Base-by-base conservation (phyloP, 2,797 vertebrate genomes). In the Molossus alvarezi region DNA sequence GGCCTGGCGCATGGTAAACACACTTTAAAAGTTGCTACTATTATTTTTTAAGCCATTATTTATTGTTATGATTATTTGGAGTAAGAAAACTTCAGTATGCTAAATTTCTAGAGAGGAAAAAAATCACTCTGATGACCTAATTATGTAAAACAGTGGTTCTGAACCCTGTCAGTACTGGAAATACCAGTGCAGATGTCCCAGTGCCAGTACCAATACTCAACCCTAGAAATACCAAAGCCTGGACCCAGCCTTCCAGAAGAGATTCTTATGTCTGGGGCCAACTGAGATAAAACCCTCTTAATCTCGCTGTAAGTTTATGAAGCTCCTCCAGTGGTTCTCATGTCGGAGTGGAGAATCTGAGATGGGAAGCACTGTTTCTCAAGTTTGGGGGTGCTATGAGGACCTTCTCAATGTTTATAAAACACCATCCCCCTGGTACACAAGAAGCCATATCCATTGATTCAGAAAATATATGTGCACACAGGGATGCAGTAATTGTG, bases 291-390 rank as follows among this genome's bases (percentile, higher is more conserved):
- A 6, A 29, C 33, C 37, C 3, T 3, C 15, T 27, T 9, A 33
- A 33, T 5, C 62, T 1, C 3, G 10, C 25, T 60, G 18, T 10
- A 57, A 14, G 90, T 72, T 79, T 76, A 57, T 41, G 21, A 71
- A 72, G 23, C 6, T 73, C 27, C 60, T 82, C 12, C 58, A 13
- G 13, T 58, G 45, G 25, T 80, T 91, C n/a, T 41, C 9, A 7
- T 11, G 18, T 25, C 21, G 58, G 20, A 87, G 45, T 57, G 88
- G n/a, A 81, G 51, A 88, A 45, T 62, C 48, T 81, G 0, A 20
- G 37, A 60, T 67, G 69, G 51, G 77, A 93, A 92, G 45, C 48
- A n/a, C 55, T 90, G n/a, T 2, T 65, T 76, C n/a, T 83, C 57
- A 73, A 33, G 10, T 51, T 72, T 71, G 33, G 60, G 33, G 5